Evolutionary conservation across 2,888 invertebrate genomes (phyloP).

Genomic region (Caenorhabditis sp.): DNA sequence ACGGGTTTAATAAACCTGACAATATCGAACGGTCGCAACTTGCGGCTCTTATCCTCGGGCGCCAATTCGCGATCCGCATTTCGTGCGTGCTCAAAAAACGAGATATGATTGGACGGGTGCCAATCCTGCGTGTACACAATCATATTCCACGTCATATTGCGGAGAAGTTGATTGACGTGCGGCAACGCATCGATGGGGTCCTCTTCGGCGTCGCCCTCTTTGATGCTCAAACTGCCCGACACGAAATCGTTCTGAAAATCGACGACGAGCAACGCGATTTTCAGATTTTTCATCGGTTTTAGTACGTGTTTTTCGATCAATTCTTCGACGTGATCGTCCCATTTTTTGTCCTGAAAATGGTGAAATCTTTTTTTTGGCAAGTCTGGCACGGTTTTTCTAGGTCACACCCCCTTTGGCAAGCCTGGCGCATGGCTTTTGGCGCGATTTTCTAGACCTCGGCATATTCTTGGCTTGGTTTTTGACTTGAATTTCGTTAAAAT

Average conservation of each 20-base stretch:
- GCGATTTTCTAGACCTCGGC: no score
- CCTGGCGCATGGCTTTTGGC: no score
- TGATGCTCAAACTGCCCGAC: slow-evolving; percentile 88
- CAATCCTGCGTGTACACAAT: slow-evolving; percentile 84
- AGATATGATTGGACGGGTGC: slow-evolving; percentile 95
- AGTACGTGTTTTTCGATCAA: slow-evolving; percentile 27
- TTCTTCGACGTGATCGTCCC: slow-evolving; percentile 32
- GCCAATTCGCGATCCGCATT: slow-evolving; percentile 59
- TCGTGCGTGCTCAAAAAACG: slow-evolving; percentile 86
- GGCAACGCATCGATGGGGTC: slow-evolving; percentile 64
- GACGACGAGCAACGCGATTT: slow-evolving; percentile 83
- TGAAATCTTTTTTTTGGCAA: no score
- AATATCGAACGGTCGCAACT: slow-evolving; percentile 80
- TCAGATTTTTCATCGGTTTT: slow-evolving; percentile 40
- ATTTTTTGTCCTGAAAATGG: slow-evolving; percentile 23
- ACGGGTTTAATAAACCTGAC: slow-evolving; percentile 88
- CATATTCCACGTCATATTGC: slow-evolving; percentile 45
- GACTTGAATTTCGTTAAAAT: no score
- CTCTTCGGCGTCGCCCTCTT: slow-evolving; percentile 71
- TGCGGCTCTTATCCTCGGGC: slow-evolving; percentile 55
- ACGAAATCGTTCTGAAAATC: slow-evolving; percentile 99
- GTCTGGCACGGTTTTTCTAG: no score
- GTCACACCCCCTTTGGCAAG: no score
- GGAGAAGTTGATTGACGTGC: slow-evolving; percentile 56
- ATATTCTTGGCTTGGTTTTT: no score